Evolutionary conservation across 2,888 invertebrate genomes (phyloP).

Genomic region (Microplitis manilae): DNA sequence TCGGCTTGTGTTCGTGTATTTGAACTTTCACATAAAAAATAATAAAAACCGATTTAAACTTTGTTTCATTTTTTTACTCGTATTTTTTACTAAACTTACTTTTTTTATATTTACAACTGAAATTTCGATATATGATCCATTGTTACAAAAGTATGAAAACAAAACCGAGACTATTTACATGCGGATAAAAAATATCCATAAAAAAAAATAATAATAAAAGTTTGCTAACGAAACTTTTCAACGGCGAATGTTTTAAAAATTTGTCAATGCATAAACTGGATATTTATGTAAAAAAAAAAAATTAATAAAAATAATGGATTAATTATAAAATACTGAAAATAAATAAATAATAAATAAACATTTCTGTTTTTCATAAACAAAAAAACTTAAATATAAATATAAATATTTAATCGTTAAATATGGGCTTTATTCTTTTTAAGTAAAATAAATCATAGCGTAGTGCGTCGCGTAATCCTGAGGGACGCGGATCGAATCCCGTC

Average conservation of each 20-base stretch:
- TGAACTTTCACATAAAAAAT: conserved; percentile 15
- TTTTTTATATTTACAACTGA: background rate
- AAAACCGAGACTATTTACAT: conserved; percentile 2
- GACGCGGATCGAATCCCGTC: background rate
- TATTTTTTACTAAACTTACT: background rate
- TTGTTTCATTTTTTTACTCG: background rate
- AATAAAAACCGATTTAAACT: conserved; percentile 10
- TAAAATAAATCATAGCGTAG: no score
- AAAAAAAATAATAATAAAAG: background rate
- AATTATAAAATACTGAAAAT: no score
- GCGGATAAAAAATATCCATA: conserved; percentile 7
- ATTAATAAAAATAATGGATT: no score
- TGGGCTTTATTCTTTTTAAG: no score
- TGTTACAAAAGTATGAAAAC: background rate
- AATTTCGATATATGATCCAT: conserved; percentile 8
- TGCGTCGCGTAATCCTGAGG: background rate
- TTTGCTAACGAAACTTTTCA: background rate
- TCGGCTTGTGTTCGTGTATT: conserved; percentile 34
- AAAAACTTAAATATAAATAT: no score
- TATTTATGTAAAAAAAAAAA: no score
- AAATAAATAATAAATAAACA: no score
- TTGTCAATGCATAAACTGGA: no score
- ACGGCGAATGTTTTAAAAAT: background rate
- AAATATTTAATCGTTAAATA: no score
- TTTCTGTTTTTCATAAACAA: no score